Conservation (phyloP, 2,888 invertebrate species). For the Drosophila recens region DNA sequence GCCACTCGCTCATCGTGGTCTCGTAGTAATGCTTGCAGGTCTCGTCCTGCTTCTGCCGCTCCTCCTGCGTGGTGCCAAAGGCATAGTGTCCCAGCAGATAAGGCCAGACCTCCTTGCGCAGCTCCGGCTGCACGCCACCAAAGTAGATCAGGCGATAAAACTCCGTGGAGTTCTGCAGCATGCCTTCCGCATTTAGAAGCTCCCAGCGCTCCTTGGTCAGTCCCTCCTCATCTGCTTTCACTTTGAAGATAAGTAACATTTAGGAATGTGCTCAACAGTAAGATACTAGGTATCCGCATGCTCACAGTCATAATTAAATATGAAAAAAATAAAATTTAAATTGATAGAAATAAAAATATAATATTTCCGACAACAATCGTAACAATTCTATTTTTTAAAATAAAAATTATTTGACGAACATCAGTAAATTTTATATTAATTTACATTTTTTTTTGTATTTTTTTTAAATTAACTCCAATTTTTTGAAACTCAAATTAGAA, state of each 20-base stretch:
- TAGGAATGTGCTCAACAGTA: not conserved
- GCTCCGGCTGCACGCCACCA: slow-evolving; percentile 93
- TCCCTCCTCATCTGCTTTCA: slow-evolving; percentile 89
- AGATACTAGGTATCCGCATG: too few relatives aligned
- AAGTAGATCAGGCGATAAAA: slow-evolving; percentile 94
- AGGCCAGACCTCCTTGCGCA: slow-evolving; percentile 94
- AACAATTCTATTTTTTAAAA: too few relatives aligned
- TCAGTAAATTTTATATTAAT: too few relatives aligned
- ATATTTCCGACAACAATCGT: too few relatives aligned
- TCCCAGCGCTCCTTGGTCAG: slow-evolving; percentile 92
- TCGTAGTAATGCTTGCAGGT: slow-evolving; percentile 92
- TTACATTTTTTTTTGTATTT: too few relatives aligned
- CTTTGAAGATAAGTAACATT: slow-evolving; percentile 74
- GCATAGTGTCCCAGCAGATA: slow-evolving; percentile 94
- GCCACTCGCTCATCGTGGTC: slow-evolving; percentile 97
- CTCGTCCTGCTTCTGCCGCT: slow-evolving; percentile 88
- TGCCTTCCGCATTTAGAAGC: slow-evolving; percentile 88
- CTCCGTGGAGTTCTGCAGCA: slow-evolving; percentile 89
- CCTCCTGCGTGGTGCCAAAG: slow-evolving; percentile 90
- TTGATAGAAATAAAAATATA: too few relatives aligned
- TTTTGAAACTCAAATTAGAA: too few relatives aligned
- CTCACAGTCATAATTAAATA: too few relatives aligned
- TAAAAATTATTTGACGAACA: too few relatives aligned
- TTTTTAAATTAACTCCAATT: too few relatives aligned
- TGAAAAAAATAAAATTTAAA: too few relatives aligned